Percentiles rank a stretch among this genome's conserved stretches.
Conservation (phyloP, 2,888 invertebrate genomes). For the Ophion ventricosus region DNA sequence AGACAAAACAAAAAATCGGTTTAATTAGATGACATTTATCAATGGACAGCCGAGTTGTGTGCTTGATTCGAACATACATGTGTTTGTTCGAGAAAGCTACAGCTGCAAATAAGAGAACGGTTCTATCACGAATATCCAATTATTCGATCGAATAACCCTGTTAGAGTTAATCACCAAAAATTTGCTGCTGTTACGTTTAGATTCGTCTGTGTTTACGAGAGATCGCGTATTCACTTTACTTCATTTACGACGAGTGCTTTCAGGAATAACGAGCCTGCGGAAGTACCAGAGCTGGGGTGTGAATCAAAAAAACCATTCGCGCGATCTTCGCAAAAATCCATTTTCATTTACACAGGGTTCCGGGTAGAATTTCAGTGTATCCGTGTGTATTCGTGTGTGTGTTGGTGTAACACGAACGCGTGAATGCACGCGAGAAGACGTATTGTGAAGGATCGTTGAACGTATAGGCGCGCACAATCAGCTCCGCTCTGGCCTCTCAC, state of each 20-base stretch:
- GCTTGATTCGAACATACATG: background rate
- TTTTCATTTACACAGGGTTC: conserved; percentile 50
- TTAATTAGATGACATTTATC: background rate
- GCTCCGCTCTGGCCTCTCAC: conserved; percentile 50
- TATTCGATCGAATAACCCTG: background rate
- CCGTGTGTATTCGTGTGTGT: background rate
- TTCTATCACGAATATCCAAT: background rate
- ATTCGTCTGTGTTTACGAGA: background rate
- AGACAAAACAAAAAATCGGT: background rate
- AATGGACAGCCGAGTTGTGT: background rate
- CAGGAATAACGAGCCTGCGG: conserved; percentile 40
- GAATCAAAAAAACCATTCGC: conserved; percentile 24
- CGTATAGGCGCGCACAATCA: conserved; percentile 63
- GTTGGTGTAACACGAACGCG: conserved; percentile 51
- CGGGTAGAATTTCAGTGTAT: background rate
- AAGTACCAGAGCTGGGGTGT: conserved; percentile 21
- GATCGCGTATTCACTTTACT: background rate
- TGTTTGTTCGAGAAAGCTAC: background rate
- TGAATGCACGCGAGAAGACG: conserved; percentile 58
- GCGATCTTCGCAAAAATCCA: conserved; percentile 56
- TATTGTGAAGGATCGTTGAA: conserved; percentile 53
- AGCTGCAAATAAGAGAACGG: no score
- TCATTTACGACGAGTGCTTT: conserved; percentile 33
- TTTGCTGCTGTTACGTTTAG: background rate
- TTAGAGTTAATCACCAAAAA: background rate